A percentile compares a stretch with the other conserved stretches of the same genome.
phyloP scores from a whole-genome alignment of 2,797 vertebrate species.

The Capromys pilorides region DNA sequence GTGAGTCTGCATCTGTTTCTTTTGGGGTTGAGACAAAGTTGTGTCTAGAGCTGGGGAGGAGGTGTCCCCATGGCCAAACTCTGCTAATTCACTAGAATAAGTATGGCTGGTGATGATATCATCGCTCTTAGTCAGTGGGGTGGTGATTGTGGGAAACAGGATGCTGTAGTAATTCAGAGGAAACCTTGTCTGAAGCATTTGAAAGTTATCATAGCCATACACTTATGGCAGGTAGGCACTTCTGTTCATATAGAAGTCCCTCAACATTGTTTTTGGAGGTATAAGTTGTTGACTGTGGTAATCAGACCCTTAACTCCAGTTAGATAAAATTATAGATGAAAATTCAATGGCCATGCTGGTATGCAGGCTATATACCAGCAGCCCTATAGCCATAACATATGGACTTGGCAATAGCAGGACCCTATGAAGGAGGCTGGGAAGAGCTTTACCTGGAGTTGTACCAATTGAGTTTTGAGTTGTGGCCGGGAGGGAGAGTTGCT shows the following conservation, averaged over 20 bases:
- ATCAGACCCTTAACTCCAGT: slow-evolving; percentile 91
- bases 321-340: slow-evolving; percentile 91
- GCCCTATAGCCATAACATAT: slow-evolving; percentile 97
- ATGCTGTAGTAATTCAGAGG: slow-evolving; percentile 99
- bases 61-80: slow-evolving; percentile 95
- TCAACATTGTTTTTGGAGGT: slow-evolving; percentile 90
- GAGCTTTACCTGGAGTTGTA: slow-evolving; percentile 97
- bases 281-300: slow-evolving; percentile 89
- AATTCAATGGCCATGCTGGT: slow-evolving; percentile 94
- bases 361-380: slow-evolving; percentile 96
- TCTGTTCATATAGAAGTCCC: slow-evolving; percentile 96
- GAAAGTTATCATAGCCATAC: slow-evolving; percentile 97
- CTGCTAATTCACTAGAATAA: slow-evolving; percentile 96
- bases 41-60: slow-evolving; percentile 95
- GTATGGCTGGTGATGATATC: slow-evolving; percentile 95
- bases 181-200: slow-evolving; percentile 98
- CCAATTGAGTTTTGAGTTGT: slow-evolving; percentile 91
- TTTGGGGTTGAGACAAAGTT: slow-evolving; percentile 96
- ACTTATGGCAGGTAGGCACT: slow-evolving; percentile 97
- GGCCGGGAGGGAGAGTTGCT: slow-evolving; percentile 88
- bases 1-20: slow-evolving; percentile 96
- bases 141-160: slow-evolving; percentile 95
- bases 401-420: slow-evolving; percentile 98
- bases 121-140: slow-evolving; percentile 95
- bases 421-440: slow-evolving; percentile 97